Conservation (phyloP, 2,113 vertebrate species). For the Chunga burmeisteri region DNA sequence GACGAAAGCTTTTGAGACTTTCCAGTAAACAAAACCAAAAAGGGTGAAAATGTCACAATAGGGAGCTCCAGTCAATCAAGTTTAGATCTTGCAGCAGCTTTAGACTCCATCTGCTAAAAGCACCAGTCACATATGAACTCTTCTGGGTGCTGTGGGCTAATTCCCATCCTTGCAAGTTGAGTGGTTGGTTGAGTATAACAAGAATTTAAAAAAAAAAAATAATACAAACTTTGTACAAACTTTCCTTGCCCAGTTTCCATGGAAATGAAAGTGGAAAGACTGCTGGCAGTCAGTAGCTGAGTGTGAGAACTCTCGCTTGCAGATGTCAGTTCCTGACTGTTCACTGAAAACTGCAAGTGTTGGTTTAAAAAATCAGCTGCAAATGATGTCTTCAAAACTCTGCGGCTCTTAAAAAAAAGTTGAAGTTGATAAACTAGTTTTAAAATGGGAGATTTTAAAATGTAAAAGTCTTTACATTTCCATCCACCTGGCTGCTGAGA, state of each 20-base stretch:
- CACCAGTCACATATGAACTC: background rate
- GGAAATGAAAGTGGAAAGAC: constrained; percentile 65
- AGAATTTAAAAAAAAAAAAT: background rate
- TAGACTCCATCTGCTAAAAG: background rate
- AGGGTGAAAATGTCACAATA: background rate
- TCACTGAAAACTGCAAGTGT: constrained; percentile 29
- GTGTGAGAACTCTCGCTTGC: constrained; percentile 55
- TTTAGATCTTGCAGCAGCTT: background rate
- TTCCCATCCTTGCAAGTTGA: background rate
- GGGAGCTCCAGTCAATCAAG: background rate
- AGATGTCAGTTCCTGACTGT: constrained; percentile 53
- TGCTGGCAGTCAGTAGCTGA: constrained; percentile 39
- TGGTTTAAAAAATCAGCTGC: constrained; percentile 53
- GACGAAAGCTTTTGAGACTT: background rate
- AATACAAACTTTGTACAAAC: background rate
- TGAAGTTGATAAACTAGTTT: constrained; percentile 23
- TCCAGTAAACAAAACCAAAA: background rate
- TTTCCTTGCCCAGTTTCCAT: constrained; percentile 65
- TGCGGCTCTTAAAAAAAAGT: background rate
- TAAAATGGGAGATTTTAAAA: background rate
- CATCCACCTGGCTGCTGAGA: background rate
- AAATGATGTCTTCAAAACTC: constrained; percentile 31
- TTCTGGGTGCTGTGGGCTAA: background rate
- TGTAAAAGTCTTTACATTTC: background rate
- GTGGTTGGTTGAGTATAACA: background rate